Evolutionary conservation across 2,113 vertebrate genomes (phyloP), one percentile per base, ranked within the genome.

Genomic region (Pygoscelis adeliae): DNA sequence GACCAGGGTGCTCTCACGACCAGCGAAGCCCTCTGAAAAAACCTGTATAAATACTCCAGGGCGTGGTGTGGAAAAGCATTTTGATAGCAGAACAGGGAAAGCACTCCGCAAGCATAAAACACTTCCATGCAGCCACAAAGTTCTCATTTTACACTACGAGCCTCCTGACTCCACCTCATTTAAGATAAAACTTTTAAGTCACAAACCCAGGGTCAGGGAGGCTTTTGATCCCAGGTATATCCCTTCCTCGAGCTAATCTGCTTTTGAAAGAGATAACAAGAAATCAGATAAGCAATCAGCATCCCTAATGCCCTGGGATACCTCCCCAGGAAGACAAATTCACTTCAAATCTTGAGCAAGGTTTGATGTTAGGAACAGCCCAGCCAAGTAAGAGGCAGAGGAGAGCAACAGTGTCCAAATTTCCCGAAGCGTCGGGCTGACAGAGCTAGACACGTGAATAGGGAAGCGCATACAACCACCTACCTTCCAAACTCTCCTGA

Each of bases 401-500:
- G 47, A 32, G 1, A 18, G 17, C 2, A 21, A 44, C 3, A 7
- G 18, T 0, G 0, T 3, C 8, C 13, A 5, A 13, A 38, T 5
- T 5, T 2, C 16, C 26, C 46, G 29, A 6, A 2, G 15, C 0
- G 21, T 8, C 1, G 11, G 3, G 9, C 26, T 23, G 40, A 34
- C 9, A 11, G 34, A 49, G 3, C 13, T 3, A 10, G 30, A 23
- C 0, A 0, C 15, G 3, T 0, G 7, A 46, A 16, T 14, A 30
- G 34, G n/a, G 13, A 25, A 6, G 55, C 0, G 1, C 3, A 10
- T 2, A 13, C 53, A 84, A 66, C 2, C 26, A 40, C 83, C n/a
- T 73, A 99, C 99, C 99, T 98, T 99, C 99, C 90, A 99, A 92
- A 92, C 99, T 99, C 98, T 99, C 99, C 97, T 99, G 99, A 30